Percentiles rank a stretch among this genome's conserved stretches.
phyloP scores from a whole-genome alignment of 37 sponge, comb jelly and placozoan species.

The Chondrosia reniformis region DNA sequence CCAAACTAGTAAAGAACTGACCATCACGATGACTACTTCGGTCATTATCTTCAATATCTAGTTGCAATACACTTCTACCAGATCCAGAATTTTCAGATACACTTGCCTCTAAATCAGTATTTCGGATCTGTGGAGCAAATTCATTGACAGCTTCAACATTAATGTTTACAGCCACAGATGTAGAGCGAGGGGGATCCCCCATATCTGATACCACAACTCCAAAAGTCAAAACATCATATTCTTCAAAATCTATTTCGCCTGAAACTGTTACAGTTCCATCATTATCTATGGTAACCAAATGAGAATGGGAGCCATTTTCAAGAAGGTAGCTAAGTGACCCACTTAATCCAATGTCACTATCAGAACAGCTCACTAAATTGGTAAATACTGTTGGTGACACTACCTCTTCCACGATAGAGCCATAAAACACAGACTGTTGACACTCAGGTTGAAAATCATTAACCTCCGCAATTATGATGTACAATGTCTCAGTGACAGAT shows the following conservation, averaged over 20 bases:
- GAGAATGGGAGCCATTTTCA: not conserved
- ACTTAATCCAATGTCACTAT: not conserved
- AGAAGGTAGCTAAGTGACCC: not conserved
- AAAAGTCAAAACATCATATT: not conserved
- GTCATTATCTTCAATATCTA: slow-evolving; percentile 15
- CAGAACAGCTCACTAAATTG: not conserved
- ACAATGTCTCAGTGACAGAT: slow-evolving; percentile 16
- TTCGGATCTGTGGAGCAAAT: slow-evolving; percentile 2
- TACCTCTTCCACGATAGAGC: not conserved
- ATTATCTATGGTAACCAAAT: not conserved
- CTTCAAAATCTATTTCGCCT: not conserved
- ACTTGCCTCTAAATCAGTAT: not conserved
- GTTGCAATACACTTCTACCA: not conserved
- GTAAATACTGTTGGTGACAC: not conserved
- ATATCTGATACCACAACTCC: not conserved
- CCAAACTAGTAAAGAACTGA: not conserved
- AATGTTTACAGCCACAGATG: not conserved
- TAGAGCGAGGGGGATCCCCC: not conserved
- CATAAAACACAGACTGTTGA: not conserved
- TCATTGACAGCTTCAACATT: slow-evolving; percentile 21
- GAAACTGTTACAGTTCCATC: not conserved
- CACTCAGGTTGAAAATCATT: slow-evolving; percentile 52
- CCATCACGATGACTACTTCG: not conserved
- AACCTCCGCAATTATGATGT: slow-evolving; percentile 32
- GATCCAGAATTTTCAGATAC: slow-evolving; percentile 10